Evolutionary conservation across 2,888 invertebrate species (phyloP), one percentile per base, ranked within the genome.

Genomic region (Pelosia muscerda): DNA sequence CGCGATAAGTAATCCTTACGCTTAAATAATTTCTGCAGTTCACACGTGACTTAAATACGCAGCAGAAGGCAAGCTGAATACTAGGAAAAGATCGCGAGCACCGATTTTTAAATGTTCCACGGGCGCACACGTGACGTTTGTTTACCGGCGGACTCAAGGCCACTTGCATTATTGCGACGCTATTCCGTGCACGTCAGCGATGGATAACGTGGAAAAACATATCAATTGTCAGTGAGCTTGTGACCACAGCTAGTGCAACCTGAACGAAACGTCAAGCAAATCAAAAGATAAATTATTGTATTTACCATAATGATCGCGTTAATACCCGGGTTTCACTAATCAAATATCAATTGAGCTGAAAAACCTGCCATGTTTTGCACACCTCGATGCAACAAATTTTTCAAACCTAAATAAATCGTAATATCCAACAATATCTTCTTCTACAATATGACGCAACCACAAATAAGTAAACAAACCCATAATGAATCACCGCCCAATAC

Each of bases 61-160:
- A 79, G 76, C 73, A 79, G 72, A 76, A 77, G 66, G 81, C 78
- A 73, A 81, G 79, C 75, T 73, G 71, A 79, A 75, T 74, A 69
- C 76, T 73, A 79, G 76, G 77, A 77, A 84, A 81, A 84, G 79
- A 82, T 80, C 79, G 80, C 82, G 69, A 77, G 76, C 77, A 77
- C 81, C 79, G 84, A 85, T 84, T 86, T 86, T 86, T 82, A 75
- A 81, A 76, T 72, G 72, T 72, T 73, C 73, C 68, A 79, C 78
- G 65, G 76, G 81, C 78, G 77, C 71, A 84, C 92, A 93, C 92
- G 92, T 93, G 93, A 93, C 91, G 85, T 86, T 84, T 92, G 92
- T 93, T 92, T 92, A 91, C 92, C 85, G 87, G 80, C 84, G 83
- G 81, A 72, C 83, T 86, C 93, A 94, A 93, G 93, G 94, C 85